Evolutionary conservation across 1,140 invertebrate genomes (phyloP).

Genomic region (Melitaea cinxia): DNA sequence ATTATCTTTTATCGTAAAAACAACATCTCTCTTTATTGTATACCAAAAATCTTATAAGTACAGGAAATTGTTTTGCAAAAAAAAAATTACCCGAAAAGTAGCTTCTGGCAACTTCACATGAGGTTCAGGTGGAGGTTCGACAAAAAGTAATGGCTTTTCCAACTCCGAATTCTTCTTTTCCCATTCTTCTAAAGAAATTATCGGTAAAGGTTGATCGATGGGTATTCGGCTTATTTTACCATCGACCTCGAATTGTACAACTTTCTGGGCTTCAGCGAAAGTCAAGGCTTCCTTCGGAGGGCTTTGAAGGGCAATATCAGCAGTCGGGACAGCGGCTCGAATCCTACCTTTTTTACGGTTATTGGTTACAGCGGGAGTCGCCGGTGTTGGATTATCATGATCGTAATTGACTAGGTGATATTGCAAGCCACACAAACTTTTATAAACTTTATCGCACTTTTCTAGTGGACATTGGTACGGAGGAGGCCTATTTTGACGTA

Average conservation of each 20-base stretch:
- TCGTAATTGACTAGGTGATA: slow-evolving; percentile 93
- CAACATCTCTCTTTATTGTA: not conserved
- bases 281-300: slow-evolving; percentile 84
- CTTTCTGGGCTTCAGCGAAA: slow-evolving; percentile 90
- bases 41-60: not conserved
- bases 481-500: slow-evolving; percentile 89
- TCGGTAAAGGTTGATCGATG: slow-evolving; percentile 84
- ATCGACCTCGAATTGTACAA: slow-evolving; percentile 93
- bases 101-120: slow-evolving; percentile 90
- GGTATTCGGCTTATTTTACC: slow-evolving; percentile 85
- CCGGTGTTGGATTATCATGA: slow-evolving; percentile 86
- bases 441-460: slow-evolving; percentile 92
- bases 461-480: slow-evolving; percentile 92
- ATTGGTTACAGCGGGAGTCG: slow-evolving; percentile 75
- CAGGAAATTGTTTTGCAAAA: not conserved
- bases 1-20: not conserved
- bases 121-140: slow-evolving; percentile 81
- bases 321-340: slow-evolving; percentile 73
- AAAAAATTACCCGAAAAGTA: slow-evolving; percentile 85
- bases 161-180: slow-evolving; percentile 82
- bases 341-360: slow-evolving; percentile 80
- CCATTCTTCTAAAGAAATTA: slow-evolving; percentile 86
- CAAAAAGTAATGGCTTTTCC: slow-evolving; percentile 76
- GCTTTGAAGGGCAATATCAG: slow-evolving; percentile 78
- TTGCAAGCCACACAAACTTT: slow-evolving; percentile 92